Base-by-base conservation (phyloP, 1,140 invertebrate genomes). In the Gonioctena quinquepunctata region DNA sequence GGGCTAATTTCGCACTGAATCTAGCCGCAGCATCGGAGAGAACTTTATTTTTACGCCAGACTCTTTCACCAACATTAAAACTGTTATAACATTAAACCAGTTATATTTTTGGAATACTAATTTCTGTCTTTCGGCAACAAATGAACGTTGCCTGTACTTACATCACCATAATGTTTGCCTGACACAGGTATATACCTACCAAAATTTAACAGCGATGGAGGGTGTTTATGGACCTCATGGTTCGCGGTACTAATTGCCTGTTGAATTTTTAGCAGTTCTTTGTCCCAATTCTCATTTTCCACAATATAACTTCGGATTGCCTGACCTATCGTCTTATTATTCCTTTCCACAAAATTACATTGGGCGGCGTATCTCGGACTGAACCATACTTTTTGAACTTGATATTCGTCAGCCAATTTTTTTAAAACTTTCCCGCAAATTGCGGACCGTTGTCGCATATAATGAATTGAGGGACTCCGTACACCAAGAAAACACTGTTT, bases 391-490 rank as follows among this genome's bases (percentile, higher is more conserved):
- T 69, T 64, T 3, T 70, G 21, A 4, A 69, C 59, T 26, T 69
- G 8, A 28, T 67, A 59, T 8, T 27, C 18, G n/a, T 59, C 23
- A 11, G 52, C 27, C 23, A 77, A 69, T 5, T 69, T 60, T 22
- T 73, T 52, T 42, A 80, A 79, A 70, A 33, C 19, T 50, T 65
- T 61, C 59, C 50, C 7, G 18, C 18, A 16, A 52, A 52, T 52
- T 52, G 18, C 8, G 8, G 11, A 7, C 8, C 50, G 18, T 52
- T 52, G 18, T 52, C 50, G 8, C 16, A 16, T 7, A 52, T 52
- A 21, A 52, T 52, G 18, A 52, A n/a, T 16, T 52, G 50, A 7
- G 66, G 52, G 2, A 64, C 21, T 16, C 50, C 69, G 49, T 54
- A 71, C 3, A 71, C 28, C 2, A 71, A 49, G 48, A 71, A 71